phyloP scores from a whole-genome alignment of 2,797 vertebrate species.

The Paguma larvata region DNA sequence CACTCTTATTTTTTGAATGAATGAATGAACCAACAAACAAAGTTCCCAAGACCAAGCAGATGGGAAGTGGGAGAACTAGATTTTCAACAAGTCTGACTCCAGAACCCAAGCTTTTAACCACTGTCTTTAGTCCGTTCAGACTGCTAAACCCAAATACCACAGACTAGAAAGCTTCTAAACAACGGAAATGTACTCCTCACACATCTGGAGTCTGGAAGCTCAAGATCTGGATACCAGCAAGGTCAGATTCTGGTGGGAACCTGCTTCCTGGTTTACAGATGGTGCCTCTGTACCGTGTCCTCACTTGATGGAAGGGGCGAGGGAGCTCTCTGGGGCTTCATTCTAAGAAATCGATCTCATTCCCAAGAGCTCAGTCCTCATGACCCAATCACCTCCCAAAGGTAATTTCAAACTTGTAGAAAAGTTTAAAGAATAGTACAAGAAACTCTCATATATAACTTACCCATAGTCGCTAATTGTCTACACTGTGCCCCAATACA shows the following conservation, averaged over 20 bases:
- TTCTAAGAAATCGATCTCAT: background rate
- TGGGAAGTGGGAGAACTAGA: background rate
- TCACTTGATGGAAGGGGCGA: background rate
- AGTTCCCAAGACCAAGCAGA: background rate
- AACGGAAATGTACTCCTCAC: background rate
- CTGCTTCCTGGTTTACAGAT: background rate
- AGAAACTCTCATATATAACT: background rate
- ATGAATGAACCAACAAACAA: background rate
- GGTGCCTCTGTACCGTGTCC: background rate
- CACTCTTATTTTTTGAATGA: background rate
- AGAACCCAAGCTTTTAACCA: background rate
- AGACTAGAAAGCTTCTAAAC: background rate
- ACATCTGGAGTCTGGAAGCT: background rate
- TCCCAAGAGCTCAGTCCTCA: background rate
- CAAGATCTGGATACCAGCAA: background rate
- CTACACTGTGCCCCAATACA: background rate
- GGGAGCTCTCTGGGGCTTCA: background rate
- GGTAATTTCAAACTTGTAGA: background rate
- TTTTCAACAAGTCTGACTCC: background rate
- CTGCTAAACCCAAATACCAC: background rate
- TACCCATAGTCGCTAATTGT: background rate
- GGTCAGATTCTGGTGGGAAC: background rate
- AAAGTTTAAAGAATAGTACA: background rate
- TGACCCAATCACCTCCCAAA: background rate
- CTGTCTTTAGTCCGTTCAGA: background rate